Evolutionary conservation across 1,140 invertebrate genomes (phyloP), one percentile per base, ranked within the genome.

Genomic region (Aphaenogaster ashmeadi): DNA sequence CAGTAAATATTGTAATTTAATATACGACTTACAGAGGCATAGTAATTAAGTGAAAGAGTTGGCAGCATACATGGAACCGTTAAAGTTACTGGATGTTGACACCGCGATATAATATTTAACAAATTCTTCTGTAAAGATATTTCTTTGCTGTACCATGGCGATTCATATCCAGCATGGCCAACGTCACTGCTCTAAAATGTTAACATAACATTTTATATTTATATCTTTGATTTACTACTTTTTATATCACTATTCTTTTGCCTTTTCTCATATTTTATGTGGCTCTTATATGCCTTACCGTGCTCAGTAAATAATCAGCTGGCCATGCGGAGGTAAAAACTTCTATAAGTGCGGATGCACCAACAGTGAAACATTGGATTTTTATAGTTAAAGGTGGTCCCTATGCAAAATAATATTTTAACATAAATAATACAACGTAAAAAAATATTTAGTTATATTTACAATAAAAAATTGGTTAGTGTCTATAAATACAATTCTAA

Each of bases 321-420:
- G 93, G 91, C 90, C 87, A 92, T 0, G 91, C 87, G 50, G 90
- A 92, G 44, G 90, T 81, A 66, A 93, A 92, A 0, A 93, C 88
- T 41, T 91, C 91, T 8, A 90, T 0, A 4, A 83, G 69, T 2
- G 89, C 74, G 18, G 87, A 86, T 5, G 62, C 27, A 2, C 56
- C 67, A n/a, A 91, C 56, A 0, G 86, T 38, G 0, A 84, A 18
- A 38, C 89, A 89, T 15, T 92, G 92, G 1, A 84, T 0, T 66
- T 92, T 93, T 8, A 91, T 62, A 7, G 89, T 50, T 13, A 93
- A 15, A 11, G 87, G 15, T 66, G 64, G 56, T 54, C 36, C 18
- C 88, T 89, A 3, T 33, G n/a, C 0, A 56, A 54, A 9, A 36
- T 54, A 88, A 47, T 4, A 33, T 77, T 77, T 60, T 58, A 60